These are phyloP conservation scores for Paramormyrops hopkinsi DNA, from an alignment of 2,797 vertebrate species.

Conservation along the genomic window DNA sequence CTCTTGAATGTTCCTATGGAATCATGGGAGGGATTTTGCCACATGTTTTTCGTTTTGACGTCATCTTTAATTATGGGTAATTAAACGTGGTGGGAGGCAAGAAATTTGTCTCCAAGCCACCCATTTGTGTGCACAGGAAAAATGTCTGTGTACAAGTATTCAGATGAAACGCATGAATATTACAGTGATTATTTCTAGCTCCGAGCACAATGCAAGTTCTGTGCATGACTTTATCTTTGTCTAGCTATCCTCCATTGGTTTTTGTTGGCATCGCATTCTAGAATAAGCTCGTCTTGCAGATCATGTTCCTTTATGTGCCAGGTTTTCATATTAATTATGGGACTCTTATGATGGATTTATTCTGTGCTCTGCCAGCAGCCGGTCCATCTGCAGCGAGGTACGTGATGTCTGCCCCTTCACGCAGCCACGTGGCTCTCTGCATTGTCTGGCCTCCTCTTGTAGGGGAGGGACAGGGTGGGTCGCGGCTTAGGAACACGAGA, in stretches of 20 bases:
- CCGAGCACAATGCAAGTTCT: background rate
- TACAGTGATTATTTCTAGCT: background rate
- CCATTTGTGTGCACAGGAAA: background rate
- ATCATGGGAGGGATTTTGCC: background rate
- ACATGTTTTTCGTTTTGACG: background rate
- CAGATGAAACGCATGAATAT: constrained; percentile 1
- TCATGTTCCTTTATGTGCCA: background rate
- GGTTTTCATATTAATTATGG: background rate
- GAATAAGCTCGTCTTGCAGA: background rate
- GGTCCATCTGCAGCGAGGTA: background rate
- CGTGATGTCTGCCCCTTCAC: background rate
- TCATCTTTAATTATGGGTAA: background rate
- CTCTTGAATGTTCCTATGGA: background rate
- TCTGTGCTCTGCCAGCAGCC: background rate
- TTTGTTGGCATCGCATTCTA: background rate
- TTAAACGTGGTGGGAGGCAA: background rate
- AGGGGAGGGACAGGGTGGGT: background rate
- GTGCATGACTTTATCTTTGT: background rate
- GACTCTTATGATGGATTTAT: background rate
- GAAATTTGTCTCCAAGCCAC: background rate
- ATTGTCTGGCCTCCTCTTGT: background rate
- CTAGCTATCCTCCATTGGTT: background rate
- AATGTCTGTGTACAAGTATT: background rate
- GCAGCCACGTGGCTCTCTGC: background rate
- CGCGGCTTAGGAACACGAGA: background rate